Conservation (phyloP, 1,140 invertebrate species). For the Hyles vespertilio region DNA sequence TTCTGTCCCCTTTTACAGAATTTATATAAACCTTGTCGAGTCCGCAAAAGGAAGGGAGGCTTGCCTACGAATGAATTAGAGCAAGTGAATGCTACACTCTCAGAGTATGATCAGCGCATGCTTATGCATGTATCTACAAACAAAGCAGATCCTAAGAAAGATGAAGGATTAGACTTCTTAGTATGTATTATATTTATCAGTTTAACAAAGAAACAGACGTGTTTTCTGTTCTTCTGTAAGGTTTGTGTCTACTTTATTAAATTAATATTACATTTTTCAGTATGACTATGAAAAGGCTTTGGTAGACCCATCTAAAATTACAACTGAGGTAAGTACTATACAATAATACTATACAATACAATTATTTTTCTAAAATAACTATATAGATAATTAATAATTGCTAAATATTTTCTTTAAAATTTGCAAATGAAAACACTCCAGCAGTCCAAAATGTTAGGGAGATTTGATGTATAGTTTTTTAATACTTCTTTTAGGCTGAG, state of each 20-base stretch:
- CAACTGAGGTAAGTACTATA: conserved; percentile 50
- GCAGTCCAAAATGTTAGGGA: too few relatives aligned
- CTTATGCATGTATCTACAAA: conserved; percentile 58
- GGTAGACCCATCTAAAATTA: conserved; percentile 61
- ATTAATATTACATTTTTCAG: conserved; percentile 35
- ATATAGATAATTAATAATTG: too few relatives aligned
- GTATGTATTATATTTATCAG: conserved; percentile 30
- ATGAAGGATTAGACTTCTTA: conserved; percentile 66
- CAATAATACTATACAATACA: too few relatives aligned
- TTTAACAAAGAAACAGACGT: too few relatives aligned
- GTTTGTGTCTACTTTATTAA: not conserved
- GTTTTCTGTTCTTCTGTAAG: too few relatives aligned
- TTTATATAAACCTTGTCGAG: conserved; percentile 67
- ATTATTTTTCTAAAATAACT: too few relatives aligned
- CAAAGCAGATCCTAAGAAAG: conserved; percentile 46
- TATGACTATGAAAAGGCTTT: conserved; percentile 67
- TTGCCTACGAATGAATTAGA: conserved; percentile 58
- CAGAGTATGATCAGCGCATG: conserved; percentile 67
- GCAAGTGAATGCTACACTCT: conserved; percentile 66
- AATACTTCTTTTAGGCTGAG: conserved; percentile 38
- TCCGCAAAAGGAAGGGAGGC: conserved; percentile 59
- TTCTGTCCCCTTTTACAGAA: conserved; percentile 40
- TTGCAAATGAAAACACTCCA: not conserved
- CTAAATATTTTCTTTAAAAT: conserved; percentile 4
- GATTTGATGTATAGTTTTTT: too few relatives aligned